Base-by-base conservation (phyloP, 92 coral and sea anemone genomes). In the Siderastrea radians region DNA sequence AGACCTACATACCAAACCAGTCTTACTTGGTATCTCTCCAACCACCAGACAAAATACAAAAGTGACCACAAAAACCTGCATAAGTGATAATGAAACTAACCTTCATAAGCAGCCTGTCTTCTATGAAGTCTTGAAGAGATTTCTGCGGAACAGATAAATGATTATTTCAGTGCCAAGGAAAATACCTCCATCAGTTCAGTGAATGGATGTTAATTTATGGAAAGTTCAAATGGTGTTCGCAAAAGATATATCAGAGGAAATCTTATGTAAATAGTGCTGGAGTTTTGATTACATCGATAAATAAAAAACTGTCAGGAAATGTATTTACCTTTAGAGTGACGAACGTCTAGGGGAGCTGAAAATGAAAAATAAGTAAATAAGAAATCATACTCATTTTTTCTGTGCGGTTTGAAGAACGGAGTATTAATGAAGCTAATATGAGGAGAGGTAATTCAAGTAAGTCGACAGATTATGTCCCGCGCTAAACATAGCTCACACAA, bases 341-440 rank as follows among this genome's bases (percentile, higher is more conserved):
- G 71, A 49, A 50, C 81, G 16, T 84, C 81, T 5, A 84, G 26
- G 10, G 87, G 87, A 61, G 87, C 87, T 84, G 73, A 71, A 71
- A 82, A 57, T 11, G n/a, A 14, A 64, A n/a, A 48, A 49, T 0
- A 61, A 19, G 7, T 3, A 49, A 12, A 61, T 38, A 4, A 60
- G n/a, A 19, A 15, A 13, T 6, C 46, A 15, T 26, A 49, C 16
- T 5, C 7, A 14, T 9, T 26, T 17, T 3, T 47, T 26, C 38
- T 26, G 38, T 26, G 38, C 38, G 38, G 38, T 26, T 26, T 26
- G 38, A 26, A 26, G 38, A 26, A 26, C 38, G 38, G 38, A 26
- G 38, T 26, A 26, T 26, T 26, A 26, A 26, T 26, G 38, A 26
- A 26, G 38, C 38, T 26, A 26, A 26, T 0, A 26, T 26, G 38